phyloP scores from a whole-genome alignment of 2,797 vertebrate species.

The Orientallactaga sibirica region DNA sequence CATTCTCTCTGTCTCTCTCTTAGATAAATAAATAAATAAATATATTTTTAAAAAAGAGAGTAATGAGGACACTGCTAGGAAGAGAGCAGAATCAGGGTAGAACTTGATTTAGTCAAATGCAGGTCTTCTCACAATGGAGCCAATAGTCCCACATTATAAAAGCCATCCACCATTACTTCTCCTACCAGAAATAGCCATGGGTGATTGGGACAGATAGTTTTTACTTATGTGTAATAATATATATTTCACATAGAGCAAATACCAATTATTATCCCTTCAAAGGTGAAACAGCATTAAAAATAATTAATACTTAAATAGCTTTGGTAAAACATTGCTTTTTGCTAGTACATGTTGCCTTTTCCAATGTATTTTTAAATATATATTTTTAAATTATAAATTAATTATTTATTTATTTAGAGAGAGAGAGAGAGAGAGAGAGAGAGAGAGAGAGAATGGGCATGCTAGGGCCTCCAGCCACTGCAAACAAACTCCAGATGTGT shows the following conservation, averaged over 20 bases:
- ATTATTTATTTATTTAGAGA: too few relatives aligned
- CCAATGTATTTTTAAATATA: neutral
- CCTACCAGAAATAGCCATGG: neutral
- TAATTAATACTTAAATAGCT: neutral
- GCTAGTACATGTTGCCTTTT: neutral
- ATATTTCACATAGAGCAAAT: neutral
- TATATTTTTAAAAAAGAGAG: too few relatives aligned
- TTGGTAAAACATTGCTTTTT: neutral
- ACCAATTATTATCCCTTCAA: neutral
- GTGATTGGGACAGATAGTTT: neutral
- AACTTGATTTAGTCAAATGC: neutral
- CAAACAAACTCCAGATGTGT: too few relatives aligned
- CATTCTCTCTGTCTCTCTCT: too few relatives aligned
- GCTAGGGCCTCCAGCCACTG: too few relatives aligned
- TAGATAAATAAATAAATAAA: too few relatives aligned
- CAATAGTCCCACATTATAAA: neutral
- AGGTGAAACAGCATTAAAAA: neutral
- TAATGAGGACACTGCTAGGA: conserved; percentile 43
- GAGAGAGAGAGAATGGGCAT: too few relatives aligned
- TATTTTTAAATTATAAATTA: too few relatives aligned
- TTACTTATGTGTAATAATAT: neutral
- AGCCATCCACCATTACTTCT: neutral
- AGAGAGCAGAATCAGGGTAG: conserved; percentile 30
- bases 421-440: too few relatives aligned
- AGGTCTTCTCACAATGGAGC: neutral